A percentile compares a stretch with the other conserved stretches of the same genome.
Conservation (phyloP, 37 sponge, comb jelly and placozoan species). For the Amphimedon queenslandica region DNA sequence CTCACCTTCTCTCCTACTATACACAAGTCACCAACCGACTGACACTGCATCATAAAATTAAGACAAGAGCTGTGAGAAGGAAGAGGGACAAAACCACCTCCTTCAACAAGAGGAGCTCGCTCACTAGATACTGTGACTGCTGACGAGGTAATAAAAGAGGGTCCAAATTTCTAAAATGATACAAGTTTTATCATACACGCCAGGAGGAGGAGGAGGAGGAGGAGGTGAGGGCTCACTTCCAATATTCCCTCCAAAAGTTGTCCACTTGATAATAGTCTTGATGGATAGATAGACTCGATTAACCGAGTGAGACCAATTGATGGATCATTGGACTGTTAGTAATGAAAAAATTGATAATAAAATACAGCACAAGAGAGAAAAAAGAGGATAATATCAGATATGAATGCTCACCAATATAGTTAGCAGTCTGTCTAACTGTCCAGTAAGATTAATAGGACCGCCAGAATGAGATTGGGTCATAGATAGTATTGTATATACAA, state of each 20-base stretch:
- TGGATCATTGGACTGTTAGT: conserved; percentile 27
- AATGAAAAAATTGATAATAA: too few species aligned
- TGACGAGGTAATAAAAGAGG: not conserved
- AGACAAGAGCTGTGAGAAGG: conserved; percentile 24
- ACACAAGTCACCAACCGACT: conserved; percentile 66
- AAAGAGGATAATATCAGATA: too few species aligned
- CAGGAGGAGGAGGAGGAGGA: not conserved
- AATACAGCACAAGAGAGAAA: too few species aligned
- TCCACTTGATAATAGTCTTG: conserved; percentile 12
- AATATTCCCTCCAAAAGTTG: conserved; percentile 26
- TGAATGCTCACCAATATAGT: not conserved
- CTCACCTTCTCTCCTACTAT: conserved; percentile 71
- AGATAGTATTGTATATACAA: not conserved
- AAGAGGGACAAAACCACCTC: conserved; percentile 31
- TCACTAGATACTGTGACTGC: not conserved
- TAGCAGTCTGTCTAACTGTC: not conserved
- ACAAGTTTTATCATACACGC: not conserved
- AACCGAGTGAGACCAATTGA: conserved; percentile 1
- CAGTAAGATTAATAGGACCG: not conserved
- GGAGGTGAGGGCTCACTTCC: conserved; percentile 24
- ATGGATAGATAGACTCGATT: conserved; percentile 24
- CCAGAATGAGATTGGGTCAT: not conserved
- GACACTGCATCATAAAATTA: conserved; percentile 63
- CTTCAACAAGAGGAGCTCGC: not conserved
- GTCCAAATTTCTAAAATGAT: too few species aligned